Evolutionary conservation across 2,113 vertebrate species (phyloP).

Genomic region (Regulus satrapa): DNA sequence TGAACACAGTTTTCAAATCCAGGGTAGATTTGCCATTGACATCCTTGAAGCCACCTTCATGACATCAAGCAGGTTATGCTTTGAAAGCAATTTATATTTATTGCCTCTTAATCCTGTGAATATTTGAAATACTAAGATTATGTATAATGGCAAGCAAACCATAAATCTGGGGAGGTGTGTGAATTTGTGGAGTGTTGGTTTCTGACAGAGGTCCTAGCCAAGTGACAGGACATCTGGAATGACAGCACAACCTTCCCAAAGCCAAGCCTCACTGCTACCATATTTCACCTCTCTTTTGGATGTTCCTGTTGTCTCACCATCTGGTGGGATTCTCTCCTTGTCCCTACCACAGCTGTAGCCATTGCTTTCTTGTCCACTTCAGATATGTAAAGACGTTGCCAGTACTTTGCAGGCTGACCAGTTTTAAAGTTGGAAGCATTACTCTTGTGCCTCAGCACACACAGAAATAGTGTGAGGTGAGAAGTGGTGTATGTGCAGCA

Average conservation of each 20-base stretch:
- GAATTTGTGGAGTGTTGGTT: neutral
- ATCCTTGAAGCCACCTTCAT: neutral
- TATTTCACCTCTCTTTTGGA: neutral
- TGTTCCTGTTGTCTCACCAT: neutral
- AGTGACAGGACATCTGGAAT: neutral
- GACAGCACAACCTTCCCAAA: neutral
- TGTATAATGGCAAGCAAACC: neutral
- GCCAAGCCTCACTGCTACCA: neutral
- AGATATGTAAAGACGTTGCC: neutral
- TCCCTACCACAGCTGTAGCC: neutral
- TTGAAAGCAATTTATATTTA: neutral
- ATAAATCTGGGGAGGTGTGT: neutral
- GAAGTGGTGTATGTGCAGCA: neutral
- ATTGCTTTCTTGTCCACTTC: neutral
- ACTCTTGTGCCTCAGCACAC: neutral
- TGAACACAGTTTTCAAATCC: neutral
- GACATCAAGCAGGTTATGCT: neutral
- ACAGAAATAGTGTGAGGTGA: neutral
- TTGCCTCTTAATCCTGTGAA: neutral
- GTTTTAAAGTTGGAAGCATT: neutral
- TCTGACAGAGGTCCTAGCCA: neutral
- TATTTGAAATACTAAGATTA: neutral
- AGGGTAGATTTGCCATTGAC: neutral
- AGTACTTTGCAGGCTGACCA: neutral
- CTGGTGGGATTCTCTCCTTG: neutral